Base-by-base conservation (phyloP, 2,797 vertebrate genomes). In the Cirrhinus molitorella region DNA sequence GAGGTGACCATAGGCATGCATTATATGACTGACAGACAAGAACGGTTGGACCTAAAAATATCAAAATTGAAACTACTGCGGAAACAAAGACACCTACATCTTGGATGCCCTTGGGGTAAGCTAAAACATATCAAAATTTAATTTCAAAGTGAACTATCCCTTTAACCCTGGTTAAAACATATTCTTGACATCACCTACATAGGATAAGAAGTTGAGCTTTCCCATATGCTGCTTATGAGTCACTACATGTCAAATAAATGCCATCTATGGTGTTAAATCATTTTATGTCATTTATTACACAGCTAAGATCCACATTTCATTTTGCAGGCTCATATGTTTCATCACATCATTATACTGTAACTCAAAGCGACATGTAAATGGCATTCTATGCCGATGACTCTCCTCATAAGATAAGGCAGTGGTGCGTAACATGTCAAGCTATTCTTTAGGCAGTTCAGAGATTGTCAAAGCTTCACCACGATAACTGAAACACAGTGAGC, bases 161-260 rank as follows among this genome's bases (percentile, higher is more conserved):
- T n/a, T n/a, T n/a, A 79, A 63, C 19, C 53, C 19, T 45, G 14
- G 55, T 47, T 71, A 72, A 65, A 80, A 73, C 31, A 77, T 25
- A 21, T 37, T 43, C 66, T 63, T 71, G n/a, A 70, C 53, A 81
- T 77, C 14, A 53, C 66, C 14, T 25, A 31, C 21, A 78, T 63
- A 81, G 19, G n/a, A 37, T n/a, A 25, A 76, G 3, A 61, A 51
- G 25, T 49, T 7, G 12, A 37, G 17, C 10, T 65, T 40, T 53
- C 6, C 47, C 34, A 10, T 34, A n/a, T 34, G 11, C 14, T 37
- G 40, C 72, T 75, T 47, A 76, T 83, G 53, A 84, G 19, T 74
- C 23, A 55, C 40, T 45, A 34, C 21, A 19, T 40, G 45, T 63
- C 25, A 79, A 77, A 78, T 63, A 51, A 85, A 76, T 19, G 5